Conservation (phyloP, 2,113 vertebrate genomes). For the Dolichotis patagonum region DNA sequence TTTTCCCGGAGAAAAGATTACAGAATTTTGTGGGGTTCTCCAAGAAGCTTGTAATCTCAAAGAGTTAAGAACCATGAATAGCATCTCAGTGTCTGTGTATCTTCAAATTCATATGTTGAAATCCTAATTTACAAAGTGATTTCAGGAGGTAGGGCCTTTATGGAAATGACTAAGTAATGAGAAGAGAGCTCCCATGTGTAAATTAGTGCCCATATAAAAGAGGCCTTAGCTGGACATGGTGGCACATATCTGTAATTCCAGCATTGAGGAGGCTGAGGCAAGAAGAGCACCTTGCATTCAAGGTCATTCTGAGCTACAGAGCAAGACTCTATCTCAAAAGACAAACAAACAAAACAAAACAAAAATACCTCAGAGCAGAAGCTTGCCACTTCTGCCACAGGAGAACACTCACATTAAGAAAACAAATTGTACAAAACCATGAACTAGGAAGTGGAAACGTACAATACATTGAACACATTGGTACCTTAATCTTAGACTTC, state of each 20-base stretch:
- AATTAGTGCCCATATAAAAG: not conserved
- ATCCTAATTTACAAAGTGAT: not conserved
- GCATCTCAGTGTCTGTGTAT: not conserved
- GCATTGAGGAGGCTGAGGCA: not conserved
- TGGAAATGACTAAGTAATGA: not conserved
- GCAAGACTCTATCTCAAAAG: not conserved
- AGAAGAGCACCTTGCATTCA: not conserved
- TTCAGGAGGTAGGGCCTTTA: not conserved
- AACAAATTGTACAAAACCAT: not conserved
- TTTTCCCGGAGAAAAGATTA: not conserved
- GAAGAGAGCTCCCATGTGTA: not conserved
- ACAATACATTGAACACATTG: not conserved
- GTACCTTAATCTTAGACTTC: not conserved
- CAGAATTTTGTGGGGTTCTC: conserved; percentile 1
- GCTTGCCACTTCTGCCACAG: not conserved
- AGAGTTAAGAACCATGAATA: not conserved
- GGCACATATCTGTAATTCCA: too few relatives aligned
- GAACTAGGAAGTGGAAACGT: not conserved
- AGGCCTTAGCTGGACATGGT: not conserved
- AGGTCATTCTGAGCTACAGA: not conserved
- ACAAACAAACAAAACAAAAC: not conserved
- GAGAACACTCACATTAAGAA: not conserved
- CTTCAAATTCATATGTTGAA: not conserved
- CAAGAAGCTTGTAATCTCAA: not conserved
- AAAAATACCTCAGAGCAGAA: not conserved